These are phyloP conservation scores for Bursaphelenchus okinawaensis DNA, from an alignment of 2,888 invertebrate genomes.

Conservation along the genomic window DNA sequence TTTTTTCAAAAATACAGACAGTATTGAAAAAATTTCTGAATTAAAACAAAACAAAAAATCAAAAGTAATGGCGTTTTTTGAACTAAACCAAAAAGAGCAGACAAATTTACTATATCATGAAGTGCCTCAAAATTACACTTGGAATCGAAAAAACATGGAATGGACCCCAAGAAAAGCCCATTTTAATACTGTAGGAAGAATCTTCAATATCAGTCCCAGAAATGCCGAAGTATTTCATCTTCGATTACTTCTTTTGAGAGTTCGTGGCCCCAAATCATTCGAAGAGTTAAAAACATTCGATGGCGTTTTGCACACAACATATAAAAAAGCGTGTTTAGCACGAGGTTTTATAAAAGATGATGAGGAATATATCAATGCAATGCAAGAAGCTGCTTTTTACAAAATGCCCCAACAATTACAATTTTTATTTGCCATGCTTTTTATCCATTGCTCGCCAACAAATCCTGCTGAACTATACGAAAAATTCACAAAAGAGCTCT, in stretches of 20 bases:
- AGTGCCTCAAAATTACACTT: slow-evolving; percentile 19
- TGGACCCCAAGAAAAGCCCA: slow-evolving; percentile 11
- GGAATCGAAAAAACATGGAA: background rate
- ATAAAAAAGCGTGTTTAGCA: slow-evolving; percentile 18
- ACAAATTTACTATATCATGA: slow-evolving; percentile 12
- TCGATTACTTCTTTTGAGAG: slow-evolving; percentile 20
- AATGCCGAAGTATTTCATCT: slow-evolving; percentile 21
- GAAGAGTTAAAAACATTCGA: slow-evolving; percentile 35
- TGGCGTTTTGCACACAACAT: slow-evolving; percentile 13
- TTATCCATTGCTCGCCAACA: slow-evolving; percentile 12
- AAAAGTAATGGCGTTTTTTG: slow-evolving; percentile 23
- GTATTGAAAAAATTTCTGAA: background rate
- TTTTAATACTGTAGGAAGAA: slow-evolving; percentile 14
- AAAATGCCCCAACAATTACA: slow-evolving; percentile 15
- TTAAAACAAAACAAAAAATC: slow-evolving; percentile 14
- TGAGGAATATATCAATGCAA: background rate
- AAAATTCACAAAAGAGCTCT: slow-evolving; percentile 9
- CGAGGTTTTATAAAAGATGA: slow-evolving; percentile 21
- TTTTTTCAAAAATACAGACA: slow-evolving; percentile 4
- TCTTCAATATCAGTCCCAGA: slow-evolving; percentile 21
- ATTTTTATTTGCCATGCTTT: slow-evolving; percentile 17
- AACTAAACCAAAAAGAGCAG: slow-evolving; percentile 14
- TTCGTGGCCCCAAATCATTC: slow-evolving; percentile 32
- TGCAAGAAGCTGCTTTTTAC: slow-evolving; percentile 16
- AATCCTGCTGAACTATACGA: slow-evolving; percentile 14